Conservation (phyloP, 2,797 vertebrate species). For the Myiotriccus ornatus region DNA sequence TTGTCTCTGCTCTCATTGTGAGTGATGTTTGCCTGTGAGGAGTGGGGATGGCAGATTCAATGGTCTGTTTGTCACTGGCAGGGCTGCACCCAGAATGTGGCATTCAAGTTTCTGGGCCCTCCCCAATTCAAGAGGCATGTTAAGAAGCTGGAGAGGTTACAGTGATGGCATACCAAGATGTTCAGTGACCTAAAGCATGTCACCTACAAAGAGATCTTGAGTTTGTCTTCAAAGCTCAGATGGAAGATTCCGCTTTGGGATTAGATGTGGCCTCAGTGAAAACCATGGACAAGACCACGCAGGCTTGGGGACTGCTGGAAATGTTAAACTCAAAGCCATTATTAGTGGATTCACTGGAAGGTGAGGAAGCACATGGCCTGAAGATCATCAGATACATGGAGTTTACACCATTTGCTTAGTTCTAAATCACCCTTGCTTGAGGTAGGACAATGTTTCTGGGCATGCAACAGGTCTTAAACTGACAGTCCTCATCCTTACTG, state of each 20-base stretch:
- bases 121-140: neutral
- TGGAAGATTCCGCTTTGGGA: neutral
- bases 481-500: neutral
- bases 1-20: neutral
- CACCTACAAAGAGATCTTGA: neutral
- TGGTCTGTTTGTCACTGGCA: neutral
- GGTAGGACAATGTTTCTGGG: neutral
- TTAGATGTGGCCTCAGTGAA: neutral
- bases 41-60: neutral
- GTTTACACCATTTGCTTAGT: neutral
- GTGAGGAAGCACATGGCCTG: neutral
- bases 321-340: neutral
- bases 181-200: neutral
- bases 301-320: neutral
- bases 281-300: rapidly evolving
- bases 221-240: neutral
- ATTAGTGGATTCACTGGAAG: neutral
- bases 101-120: neutral
- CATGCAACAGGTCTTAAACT: neutral
- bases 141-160: neutral
- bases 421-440: neutral
- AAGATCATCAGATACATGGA: neutral
- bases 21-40: neutral
- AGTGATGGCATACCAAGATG: neutral
- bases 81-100: neutral